Evolutionary conservation across 2,797 vertebrate species (phyloP), one percentile per base, ranked within the genome.

Genomic region (Rhincodon typus): DNA sequence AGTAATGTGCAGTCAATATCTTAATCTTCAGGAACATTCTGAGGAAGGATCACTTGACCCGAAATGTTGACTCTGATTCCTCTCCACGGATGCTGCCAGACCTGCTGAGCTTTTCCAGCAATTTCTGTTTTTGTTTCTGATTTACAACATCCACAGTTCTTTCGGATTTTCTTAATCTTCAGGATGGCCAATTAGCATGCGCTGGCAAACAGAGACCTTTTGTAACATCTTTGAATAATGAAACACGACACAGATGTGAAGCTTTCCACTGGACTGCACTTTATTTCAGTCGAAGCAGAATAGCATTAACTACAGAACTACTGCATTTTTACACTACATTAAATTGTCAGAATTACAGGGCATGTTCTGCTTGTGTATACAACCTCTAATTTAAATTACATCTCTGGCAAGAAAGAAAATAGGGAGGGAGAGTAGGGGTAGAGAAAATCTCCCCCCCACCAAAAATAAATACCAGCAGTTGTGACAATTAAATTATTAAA

Each of bases 281-380:
- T 98, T 98, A 98, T 98, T 98, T 98, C 98, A 98, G 97, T 98
- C 98, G 98, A 98, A 98, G 98, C 98, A 98, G 98, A 98, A 98
- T 98, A 98, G 98, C 98, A 98, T 98, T 97, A 97, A 98, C 98
- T 98, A 98, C 98, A 98, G 98, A 98, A 98, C 97, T 98, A 98
- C 98, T 98, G 97, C 97, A 98, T 98, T 98, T 95, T 95, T 95
- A 95, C 94, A 95, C 94, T 77, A 95, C 94, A 95, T 77, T 77
- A 77, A 95, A 53, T 95, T 95, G 94, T 95, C 50, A 95, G 69
- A 95, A 95, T 95, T 95, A 95, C 94, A 95, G 94, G 94, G 70
- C 94, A 77, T 77, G 46, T 57, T 77, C 94, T 77, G 94, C 94
- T 77, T 77, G 94, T 95, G n/a, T 69, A 77, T 95, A 95, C 72